Evolutionary conservation across 2,113 vertebrate species (phyloP).

Genomic region (Lethenteron reissneri): DNA sequence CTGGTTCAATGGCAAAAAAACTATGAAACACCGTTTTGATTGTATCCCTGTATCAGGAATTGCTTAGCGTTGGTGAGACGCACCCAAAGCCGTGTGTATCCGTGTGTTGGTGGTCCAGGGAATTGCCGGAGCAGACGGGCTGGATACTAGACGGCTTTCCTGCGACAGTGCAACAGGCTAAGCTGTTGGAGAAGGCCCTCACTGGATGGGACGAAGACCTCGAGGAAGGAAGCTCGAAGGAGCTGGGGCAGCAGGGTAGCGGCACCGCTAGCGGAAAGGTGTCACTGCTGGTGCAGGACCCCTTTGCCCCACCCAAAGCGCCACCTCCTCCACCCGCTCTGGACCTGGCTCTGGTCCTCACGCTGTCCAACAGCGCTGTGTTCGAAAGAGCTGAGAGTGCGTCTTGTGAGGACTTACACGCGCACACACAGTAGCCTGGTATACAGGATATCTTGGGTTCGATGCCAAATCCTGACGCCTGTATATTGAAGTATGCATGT

Average conservation of each 20-base stretch:
- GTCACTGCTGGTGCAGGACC: slow-evolving; percentile 20
- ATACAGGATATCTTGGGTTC: no score
- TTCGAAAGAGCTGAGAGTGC: slow-evolving; percentile 21
- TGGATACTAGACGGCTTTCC: slow-evolving; percentile 85
- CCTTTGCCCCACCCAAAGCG: slow-evolving; percentile 15
- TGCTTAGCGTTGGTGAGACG: no score
- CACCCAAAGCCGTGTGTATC: no score
- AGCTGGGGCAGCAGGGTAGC: slow-evolving; percentile 8
- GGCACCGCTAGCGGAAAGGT: slow-evolving; percentile 9
- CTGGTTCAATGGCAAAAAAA: no score
- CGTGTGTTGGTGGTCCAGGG: slow-evolving; percentile 20
- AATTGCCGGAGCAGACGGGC: slow-evolving; percentile 28
- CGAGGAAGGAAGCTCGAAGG: slow-evolving; percentile 11
- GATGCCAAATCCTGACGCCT: no score
- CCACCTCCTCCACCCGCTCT: slow-evolving; percentile 19
- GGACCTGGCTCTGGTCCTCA: slow-evolving; percentile 46
- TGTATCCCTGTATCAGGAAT: no score
- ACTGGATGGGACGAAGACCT: slow-evolving; percentile 22
- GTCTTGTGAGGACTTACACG: no score
- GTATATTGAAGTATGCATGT: no score
- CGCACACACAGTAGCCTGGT: no score
- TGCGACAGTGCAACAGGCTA: slow-evolving; percentile 36
- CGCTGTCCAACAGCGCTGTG: slow-evolving; percentile 33
- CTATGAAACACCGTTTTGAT: no score
- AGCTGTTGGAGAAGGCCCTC: slow-evolving; percentile 46